These are phyloP conservation scores for Podargus strigoides DNA, from an alignment of 2,797 vertebrate species.

Conservation along the genomic window DNA sequence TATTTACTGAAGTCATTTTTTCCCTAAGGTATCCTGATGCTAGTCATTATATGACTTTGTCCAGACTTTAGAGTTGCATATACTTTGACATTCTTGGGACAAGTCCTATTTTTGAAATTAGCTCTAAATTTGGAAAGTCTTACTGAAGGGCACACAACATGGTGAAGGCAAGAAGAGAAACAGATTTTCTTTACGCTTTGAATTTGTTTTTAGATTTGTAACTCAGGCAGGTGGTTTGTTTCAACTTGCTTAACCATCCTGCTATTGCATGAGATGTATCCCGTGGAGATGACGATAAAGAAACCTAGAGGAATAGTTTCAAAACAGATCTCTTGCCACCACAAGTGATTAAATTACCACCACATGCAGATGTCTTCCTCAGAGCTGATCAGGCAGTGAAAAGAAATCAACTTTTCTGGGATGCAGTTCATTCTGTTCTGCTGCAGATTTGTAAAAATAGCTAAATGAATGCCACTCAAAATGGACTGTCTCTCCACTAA, in stretches of 20 bases:
- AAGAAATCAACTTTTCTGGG: not conserved
- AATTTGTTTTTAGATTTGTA: not conserved
- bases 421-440: not conserved
- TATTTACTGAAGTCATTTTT: not conserved
- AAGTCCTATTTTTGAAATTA: not conserved
- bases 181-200: not conserved
- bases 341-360: not conserved
- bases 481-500: not conserved
- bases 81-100: rapidly evolving
- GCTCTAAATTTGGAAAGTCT: not conserved
- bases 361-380: not conserved
- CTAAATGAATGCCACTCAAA: not conserved
- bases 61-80: not conserved
- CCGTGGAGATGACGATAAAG: not conserved
- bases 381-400: not conserved
- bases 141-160: not conserved
- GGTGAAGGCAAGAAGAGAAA: not conserved
- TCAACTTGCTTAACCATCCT: not conserved
- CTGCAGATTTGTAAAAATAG: not conserved
- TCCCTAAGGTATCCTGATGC: not conserved
- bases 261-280: not conserved
- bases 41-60: not conserved
- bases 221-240: not conserved
- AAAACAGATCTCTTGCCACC: not conserved
- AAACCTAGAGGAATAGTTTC: not conserved